Conservation (phyloP, 2,113 vertebrate genomes). For the Misgurnus mizolepis region DNA sequence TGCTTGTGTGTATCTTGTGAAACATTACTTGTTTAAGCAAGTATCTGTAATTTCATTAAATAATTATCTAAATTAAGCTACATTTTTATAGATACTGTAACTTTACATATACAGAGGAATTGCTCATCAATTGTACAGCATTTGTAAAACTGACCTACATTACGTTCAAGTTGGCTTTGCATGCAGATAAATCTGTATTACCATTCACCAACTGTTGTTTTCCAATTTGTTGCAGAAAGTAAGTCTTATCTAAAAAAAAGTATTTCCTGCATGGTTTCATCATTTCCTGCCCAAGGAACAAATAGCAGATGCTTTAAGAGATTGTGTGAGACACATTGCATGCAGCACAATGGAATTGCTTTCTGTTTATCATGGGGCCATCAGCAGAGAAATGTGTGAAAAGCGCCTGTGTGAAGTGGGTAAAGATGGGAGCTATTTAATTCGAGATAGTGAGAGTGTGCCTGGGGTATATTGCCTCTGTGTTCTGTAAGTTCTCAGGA, state of each 20-base stretch:
- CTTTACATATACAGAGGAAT: too few relatives aligned
- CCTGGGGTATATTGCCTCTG: conserved; percentile 79
- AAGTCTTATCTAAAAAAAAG: conserved; percentile 19
- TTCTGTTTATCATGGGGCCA: conserved; percentile 75
- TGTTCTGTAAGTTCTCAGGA: conserved; percentile 78
- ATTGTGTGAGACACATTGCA: conserved; percentile 30
- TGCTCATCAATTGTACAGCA: too few relatives aligned
- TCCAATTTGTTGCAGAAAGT: conserved; percentile 10
- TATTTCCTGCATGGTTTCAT: conserved; percentile 45
- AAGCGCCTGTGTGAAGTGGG: conserved; percentile 71
- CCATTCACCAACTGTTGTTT: conserved; percentile 13
- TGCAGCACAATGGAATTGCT: conserved; percentile 43
- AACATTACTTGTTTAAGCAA: too few relatives aligned
- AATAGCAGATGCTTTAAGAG: conserved; percentile 13
- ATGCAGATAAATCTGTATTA: not conserved
- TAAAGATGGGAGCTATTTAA: conserved; percentile 79
- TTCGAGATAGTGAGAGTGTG: conserved; percentile 80
- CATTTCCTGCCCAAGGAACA: conserved; percentile 40
- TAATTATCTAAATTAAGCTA: too few relatives aligned
- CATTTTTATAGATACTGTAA: too few relatives aligned
- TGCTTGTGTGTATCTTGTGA: too few relatives aligned
- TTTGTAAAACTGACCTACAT: too few relatives aligned
- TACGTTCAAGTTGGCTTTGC: too few relatives aligned
- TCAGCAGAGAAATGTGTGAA: conserved; percentile 71
- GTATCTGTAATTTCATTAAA: too few relatives aligned